Evolutionary conservation across 1,140 invertebrate genomes (phyloP).

Genomic region (Drosophila willistoni): DNA sequence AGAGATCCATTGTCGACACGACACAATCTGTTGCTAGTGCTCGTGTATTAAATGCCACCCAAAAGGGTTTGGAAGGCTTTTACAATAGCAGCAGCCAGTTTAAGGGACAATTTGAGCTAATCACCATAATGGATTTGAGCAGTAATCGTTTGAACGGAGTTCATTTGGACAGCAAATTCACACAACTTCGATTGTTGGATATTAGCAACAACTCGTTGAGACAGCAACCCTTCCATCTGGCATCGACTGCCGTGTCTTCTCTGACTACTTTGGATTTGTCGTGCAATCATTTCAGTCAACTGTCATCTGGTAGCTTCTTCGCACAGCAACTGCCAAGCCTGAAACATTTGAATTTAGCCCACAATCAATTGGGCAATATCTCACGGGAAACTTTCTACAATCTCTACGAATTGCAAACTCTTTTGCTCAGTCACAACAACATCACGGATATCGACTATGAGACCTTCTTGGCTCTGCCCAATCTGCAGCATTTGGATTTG

Average conservation of each 20-base stretch:
- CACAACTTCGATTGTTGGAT: conserved; percentile 56
- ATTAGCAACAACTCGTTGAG: conserved; percentile 60
- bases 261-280: conserved; percentile 83
- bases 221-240: conserved; percentile 31
- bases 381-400: conserved; percentile 81
- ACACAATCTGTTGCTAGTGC: conserved; percentile 16
- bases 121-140: conserved; percentile 57
- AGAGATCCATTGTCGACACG: conserved; percentile 17
- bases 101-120: conserved; percentile 53
- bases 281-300: conserved; percentile 83
- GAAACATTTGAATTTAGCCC: conserved; percentile 86
- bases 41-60: conserved; percentile 51
- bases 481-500: conserved; percentile 91
- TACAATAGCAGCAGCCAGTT: conserved; percentile 63
- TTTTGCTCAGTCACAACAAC: conserved; percentile 85
- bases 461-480: conserved; percentile 87
- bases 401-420: conserved; percentile 81
- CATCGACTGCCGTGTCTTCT: conserved; percentile 30
- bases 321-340: conserved; percentile 77
- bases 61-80: conserved; percentile 27
- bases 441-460: conserved; percentile 84
- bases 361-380: conserved; percentile 81
- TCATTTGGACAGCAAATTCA: conserved; percentile 44
- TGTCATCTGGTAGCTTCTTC: conserved; percentile 72
- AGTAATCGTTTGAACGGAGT: conserved; percentile 48